These are phyloP conservation scores for Micoletzkya japonica DNA, from an alignment of 2,888 invertebrate genomes.

Conservation along the genomic window DNA sequence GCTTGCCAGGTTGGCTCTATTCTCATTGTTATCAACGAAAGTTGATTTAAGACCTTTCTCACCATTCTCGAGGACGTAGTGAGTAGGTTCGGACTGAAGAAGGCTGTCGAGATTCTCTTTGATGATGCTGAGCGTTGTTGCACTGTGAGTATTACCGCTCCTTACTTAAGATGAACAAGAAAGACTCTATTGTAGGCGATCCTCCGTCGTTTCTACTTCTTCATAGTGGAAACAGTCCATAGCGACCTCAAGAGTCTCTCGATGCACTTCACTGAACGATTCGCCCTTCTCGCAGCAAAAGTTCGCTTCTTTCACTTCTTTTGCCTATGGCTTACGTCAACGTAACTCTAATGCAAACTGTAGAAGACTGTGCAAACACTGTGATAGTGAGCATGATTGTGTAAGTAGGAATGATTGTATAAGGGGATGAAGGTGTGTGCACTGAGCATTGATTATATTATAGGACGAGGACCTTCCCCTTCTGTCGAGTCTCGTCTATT, in stretches of 20 bases:
- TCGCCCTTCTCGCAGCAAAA: slow-evolving; percentile 3
- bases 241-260: slow-evolving; percentile 16
- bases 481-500: slow-evolving; percentile 10
- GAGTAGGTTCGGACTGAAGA: not conserved
- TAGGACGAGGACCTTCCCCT: slow-evolving; percentile 6
- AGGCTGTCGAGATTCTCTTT: slow-evolving; percentile 13
- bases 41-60: slow-evolving; percentile 13
- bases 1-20: slow-evolving; percentile 15
- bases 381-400: not conserved
- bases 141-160: not conserved
- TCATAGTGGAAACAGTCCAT: slow-evolving; percentile 19
- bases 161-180: not conserved
- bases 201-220: slow-evolving; percentile 25
- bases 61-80: slow-evolving; percentile 4
- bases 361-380: not conserved
- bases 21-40: not conserved
- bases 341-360: no score
- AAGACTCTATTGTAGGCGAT: slow-evolving; percentile 3
- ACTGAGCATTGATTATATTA: not conserved
- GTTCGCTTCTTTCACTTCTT: not conserved
- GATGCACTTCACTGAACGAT: slow-evolving; percentile 16
- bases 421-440: no score
- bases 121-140: slow-evolving; percentile 22
- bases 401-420: no score
- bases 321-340: no score